Percentiles rank a stretch among this genome's conserved stretches.
Evolutionary conservation across 2,113 vertebrate genomes (phyloP).

Genomic region (Copsychus sechellarum): DNA sequence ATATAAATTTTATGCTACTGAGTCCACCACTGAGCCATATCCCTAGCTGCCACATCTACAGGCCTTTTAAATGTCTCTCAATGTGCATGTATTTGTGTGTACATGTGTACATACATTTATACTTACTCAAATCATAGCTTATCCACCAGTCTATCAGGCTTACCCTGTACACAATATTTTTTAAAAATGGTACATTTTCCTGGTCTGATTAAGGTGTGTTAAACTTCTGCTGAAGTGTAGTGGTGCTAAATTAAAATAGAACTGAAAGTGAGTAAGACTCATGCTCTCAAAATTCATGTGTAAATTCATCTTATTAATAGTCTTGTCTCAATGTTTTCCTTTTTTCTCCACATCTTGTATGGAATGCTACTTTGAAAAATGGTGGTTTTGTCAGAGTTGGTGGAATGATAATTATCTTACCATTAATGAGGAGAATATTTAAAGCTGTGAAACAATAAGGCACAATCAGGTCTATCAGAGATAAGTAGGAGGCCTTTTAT

Average conservation of each 20-base stretch:
- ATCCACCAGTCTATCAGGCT: background rate
- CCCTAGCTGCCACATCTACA: background rate
- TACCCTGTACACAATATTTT: background rate
- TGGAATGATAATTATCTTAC: background rate
- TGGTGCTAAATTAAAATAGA: slow-evolving; percentile 1
- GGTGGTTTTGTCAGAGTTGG: background rate
- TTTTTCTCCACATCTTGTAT: background rate
- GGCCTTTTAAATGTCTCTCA: background rate
- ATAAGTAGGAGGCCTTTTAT: background rate
- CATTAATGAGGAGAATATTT: background rate
- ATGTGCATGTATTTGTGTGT: background rate
- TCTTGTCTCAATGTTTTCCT: background rate
- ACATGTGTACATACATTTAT: background rate
- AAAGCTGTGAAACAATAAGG: slow-evolving; percentile 1
- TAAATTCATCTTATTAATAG: background rate
- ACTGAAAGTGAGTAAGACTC: background rate
- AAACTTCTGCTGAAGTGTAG: background rate
- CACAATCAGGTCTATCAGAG: background rate
- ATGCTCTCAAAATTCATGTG: background rate
- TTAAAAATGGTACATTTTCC: background rate
- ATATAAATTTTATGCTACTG: background rate
- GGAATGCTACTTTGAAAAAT: background rate
- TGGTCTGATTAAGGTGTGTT: background rate
- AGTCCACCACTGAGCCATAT: background rate
- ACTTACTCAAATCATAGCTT: background rate